phyloP scores from a whole-genome alignment of 92 coral and sea anemone species.

The Palythoa heliodiscus region DNA sequence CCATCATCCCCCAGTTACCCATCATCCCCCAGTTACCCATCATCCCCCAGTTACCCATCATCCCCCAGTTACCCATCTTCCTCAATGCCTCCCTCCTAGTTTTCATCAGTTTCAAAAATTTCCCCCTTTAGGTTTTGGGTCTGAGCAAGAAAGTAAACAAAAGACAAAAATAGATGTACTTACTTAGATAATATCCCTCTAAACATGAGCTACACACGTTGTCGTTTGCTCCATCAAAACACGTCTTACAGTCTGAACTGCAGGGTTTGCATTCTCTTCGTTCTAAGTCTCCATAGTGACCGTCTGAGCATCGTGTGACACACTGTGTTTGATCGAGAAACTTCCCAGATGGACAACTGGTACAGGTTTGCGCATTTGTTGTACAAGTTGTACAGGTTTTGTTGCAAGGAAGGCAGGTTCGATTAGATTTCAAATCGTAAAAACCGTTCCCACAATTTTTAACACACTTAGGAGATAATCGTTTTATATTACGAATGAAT shows the following conservation, averaged over 20 bases:
- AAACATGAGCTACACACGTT: conserved; percentile 70
- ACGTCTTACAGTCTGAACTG: conserved; percentile 65
- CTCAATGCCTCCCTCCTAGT: too few species aligned
- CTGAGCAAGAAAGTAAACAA: not conserved
- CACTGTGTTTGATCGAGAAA: conserved; percentile 57
- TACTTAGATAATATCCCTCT: conserved; percentile 59
- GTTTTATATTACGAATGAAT: not conserved
- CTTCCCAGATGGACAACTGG: conserved; percentile 50
- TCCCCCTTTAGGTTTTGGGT: not conserved
- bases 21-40: too few species aligned
- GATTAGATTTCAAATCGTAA: not conserved
- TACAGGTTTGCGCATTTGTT: conserved; percentile 49
- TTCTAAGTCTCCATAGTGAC: conserved; percentile 72
- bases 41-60: too few species aligned
- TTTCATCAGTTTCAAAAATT: not conserved
- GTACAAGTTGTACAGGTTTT: conserved; percentile 52
- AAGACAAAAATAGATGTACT: conserved; percentile 26
- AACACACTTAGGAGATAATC: conserved; percentile 20
- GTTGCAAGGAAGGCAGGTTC: conserved; percentile 15
- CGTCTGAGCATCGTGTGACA: conserved; percentile 64
- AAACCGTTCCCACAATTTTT: conserved; percentile 10
- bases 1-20: too few species aligned
- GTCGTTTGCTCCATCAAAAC: conserved; percentile 65
- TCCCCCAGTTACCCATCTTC: too few species aligned
- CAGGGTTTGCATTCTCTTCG: conserved; percentile 55